These are phyloP conservation scores for Embiotoca jacksoni DNA, from an alignment of 2,113 vertebrate species.

Conservation along the genomic window DNA sequence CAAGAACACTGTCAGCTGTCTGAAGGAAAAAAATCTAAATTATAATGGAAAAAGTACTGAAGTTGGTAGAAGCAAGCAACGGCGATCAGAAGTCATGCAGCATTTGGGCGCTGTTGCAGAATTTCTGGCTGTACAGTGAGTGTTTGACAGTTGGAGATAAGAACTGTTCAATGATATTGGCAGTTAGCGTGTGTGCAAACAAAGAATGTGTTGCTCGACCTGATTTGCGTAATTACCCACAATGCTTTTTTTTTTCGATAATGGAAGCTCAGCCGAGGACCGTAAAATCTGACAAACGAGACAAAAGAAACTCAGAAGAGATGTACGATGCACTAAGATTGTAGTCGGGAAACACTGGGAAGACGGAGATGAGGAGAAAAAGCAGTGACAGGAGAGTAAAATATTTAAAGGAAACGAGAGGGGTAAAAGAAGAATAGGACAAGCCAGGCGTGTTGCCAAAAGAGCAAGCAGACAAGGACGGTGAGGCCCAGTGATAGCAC, in stretches of 20 bases:
- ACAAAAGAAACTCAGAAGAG: background rate
- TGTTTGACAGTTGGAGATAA: constrained; percentile 50
- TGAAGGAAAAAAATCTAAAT: background rate
- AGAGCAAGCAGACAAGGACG: too few species aligned
- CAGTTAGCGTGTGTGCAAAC: constrained; percentile 28
- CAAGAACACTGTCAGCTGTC: too few species aligned
- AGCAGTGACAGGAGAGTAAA: too few species aligned
- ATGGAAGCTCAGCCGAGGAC: background rate
- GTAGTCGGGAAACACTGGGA: too few species aligned
- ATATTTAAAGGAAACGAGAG: too few species aligned
- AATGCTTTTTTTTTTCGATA: constrained; percentile 15
- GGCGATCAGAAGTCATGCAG: constrained; percentile 4
- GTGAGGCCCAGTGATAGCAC: too few species aligned
- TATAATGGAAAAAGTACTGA: background rate
- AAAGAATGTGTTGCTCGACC: constrained; percentile 50
- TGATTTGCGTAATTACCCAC: constrained; percentile 46
- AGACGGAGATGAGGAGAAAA: too few species aligned
- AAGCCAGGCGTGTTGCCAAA: too few species aligned
- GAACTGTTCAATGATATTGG: constrained; percentile 37
- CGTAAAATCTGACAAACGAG: constrained; percentile 24
- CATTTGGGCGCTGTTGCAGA: constrained; percentile 41
- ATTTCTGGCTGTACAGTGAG: constrained; percentile 20
- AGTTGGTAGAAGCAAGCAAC: background rate
- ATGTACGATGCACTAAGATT: background rate
- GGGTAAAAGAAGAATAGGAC: too few species aligned